A percentile compares a stretch with the other conserved stretches of the same genome.
phyloP scores from a whole-genome alignment of 2,888 invertebrate species.

The Hypomecis punctinalis region DNA sequence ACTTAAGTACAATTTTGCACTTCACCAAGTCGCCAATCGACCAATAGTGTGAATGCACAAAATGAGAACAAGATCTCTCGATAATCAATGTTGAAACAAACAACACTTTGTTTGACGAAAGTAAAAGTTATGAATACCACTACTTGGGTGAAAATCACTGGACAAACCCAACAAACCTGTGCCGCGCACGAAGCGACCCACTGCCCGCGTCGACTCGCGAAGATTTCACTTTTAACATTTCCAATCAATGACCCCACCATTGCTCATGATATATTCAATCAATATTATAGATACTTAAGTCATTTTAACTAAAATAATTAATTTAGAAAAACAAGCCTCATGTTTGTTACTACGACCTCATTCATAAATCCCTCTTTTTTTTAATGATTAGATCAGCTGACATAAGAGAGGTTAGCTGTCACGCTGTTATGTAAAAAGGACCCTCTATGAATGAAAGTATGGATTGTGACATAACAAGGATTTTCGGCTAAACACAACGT shows the following conservation, averaged over 20 bases:
- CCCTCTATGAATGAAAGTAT: conserved; percentile 35
- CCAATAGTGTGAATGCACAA: conserved; percentile 11
- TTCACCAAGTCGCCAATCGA: neutral
- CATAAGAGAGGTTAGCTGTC: conserved; percentile 60
- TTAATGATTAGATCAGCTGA: conserved; percentile 57
- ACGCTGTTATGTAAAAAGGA: conserved; percentile 61
- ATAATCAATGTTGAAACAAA: conserved; percentile 46
- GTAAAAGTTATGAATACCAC: conserved; percentile 73
- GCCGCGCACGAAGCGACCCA: conserved; percentile 71
- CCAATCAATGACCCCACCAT: conserved; percentile 58
- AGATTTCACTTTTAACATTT: conserved; percentile 81
- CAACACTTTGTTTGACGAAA: conserved; percentile 67
- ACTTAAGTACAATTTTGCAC: too few species aligned
- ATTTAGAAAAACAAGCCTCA: conserved; percentile 1
- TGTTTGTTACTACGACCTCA: conserved; percentile 25
- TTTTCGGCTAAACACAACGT: neutral
- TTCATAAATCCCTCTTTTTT: conserved; percentile 43
- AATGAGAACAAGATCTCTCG: conserved; percentile 27
- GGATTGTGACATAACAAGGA: conserved; percentile 24
- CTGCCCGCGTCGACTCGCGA: conserved; percentile 66
- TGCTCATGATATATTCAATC: conserved; percentile 39
- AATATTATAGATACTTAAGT: conserved; percentile 32
- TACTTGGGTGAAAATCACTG: conserved; percentile 73
- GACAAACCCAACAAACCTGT: conserved; percentile 76
- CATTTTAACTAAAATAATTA: neutral